These are phyloP conservation scores for Prostheceraeus crozeri DNA, from an alignment of 2,888 invertebrate genomes.

Conservation along the genomic window DNA sequence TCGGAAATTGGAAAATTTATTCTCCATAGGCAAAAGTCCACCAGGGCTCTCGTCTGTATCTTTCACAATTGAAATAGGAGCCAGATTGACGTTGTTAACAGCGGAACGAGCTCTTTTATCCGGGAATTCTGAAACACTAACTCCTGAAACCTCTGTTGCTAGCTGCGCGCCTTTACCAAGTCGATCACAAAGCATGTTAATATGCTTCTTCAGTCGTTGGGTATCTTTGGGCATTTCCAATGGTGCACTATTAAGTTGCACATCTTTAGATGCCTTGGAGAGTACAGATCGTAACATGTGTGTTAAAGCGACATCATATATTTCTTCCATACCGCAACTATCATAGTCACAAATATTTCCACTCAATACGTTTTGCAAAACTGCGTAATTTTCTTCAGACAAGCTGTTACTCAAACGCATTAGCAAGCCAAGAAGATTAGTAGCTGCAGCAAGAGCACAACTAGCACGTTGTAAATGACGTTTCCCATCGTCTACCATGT, in stretches of 20 bases:
- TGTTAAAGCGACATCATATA: slow-evolving; percentile 64
- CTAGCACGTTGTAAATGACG: neutral
- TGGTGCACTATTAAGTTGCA: slow-evolving; percentile 50
- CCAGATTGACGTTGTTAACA: too few relatives aligned
- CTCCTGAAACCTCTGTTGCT: too few relatives aligned
- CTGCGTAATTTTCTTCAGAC: neutral
- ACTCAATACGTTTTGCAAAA: slow-evolving; percentile 33
- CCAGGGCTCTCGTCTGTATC: too few relatives aligned
- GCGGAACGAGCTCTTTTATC: too few relatives aligned
- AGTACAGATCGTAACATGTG: slow-evolving; percentile 63
- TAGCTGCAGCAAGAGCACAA: slow-evolving; percentile 20
- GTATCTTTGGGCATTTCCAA: slow-evolving; percentile 53
- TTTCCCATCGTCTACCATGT: slow-evolving; percentile 52
- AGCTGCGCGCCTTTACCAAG: slow-evolving; percentile 53
- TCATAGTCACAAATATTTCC: slow-evolving; percentile 22
- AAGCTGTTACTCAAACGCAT: slow-evolving; percentile 7
- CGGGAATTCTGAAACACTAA: too few relatives aligned
- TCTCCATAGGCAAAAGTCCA: too few relatives aligned
- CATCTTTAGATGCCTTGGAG: slow-evolving; percentile 63
- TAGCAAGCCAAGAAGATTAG: slow-evolving; percentile 6
- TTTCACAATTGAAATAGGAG: too few relatives aligned
- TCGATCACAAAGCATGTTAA: slow-evolving; percentile 55
- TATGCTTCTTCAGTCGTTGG: slow-evolving; percentile 57
- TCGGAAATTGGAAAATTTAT: too few relatives aligned
- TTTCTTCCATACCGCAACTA: slow-evolving; percentile 62